These are phyloP conservation scores for Blennius ocellaris DNA, from an alignment of 2,113 vertebrate species.

Conservation along the genomic window DNA sequence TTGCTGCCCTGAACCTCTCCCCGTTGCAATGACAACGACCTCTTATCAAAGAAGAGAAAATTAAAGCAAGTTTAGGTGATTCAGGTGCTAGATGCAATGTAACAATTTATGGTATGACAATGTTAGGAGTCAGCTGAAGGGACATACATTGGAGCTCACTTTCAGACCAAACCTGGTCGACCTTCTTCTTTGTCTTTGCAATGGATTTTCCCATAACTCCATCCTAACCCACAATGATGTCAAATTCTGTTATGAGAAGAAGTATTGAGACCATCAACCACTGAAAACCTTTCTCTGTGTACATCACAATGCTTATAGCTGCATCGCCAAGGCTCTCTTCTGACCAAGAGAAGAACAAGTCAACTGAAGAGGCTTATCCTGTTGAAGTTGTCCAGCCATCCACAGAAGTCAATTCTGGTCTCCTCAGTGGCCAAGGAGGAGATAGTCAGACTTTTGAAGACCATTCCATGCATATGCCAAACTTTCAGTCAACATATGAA, in stretches of 20 bases:
- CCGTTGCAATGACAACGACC: conserved; percentile 80
- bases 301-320: conserved; percentile 84
- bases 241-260: conserved; percentile 77
- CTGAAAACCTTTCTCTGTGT: conserved; percentile 86
- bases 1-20: conserved; percentile 65
- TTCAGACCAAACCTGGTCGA: conserved; percentile 84
- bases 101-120: conserved; percentile 38
- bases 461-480: conserved; percentile 47
- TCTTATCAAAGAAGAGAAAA: conserved; percentile 62
- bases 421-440: conserved; percentile 38
- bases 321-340: conserved; percentile 72
- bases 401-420: conserved; percentile 56
- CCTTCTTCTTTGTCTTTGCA: conserved; percentile 84
- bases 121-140: conserved; percentile 40
- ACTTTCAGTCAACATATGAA: conserved; percentile 48
- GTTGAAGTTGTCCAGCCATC: conserved; percentile 59
- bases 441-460: conserved; percentile 47
- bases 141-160: conserved; percentile 53
- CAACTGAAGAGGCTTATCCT: conserved; percentile 64
- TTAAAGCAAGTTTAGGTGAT: conserved; percentile 38
- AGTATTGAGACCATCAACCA: conserved; percentile 78
- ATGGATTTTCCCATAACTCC: conserved; percentile 81
- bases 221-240: conserved; percentile 80
- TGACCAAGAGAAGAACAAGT: conserved; percentile 72
- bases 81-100: conserved; percentile 36